phyloP scores from a whole-genome alignment of 2,797 vertebrate genomes.

The Hoplostethus mediterraneus region DNA sequence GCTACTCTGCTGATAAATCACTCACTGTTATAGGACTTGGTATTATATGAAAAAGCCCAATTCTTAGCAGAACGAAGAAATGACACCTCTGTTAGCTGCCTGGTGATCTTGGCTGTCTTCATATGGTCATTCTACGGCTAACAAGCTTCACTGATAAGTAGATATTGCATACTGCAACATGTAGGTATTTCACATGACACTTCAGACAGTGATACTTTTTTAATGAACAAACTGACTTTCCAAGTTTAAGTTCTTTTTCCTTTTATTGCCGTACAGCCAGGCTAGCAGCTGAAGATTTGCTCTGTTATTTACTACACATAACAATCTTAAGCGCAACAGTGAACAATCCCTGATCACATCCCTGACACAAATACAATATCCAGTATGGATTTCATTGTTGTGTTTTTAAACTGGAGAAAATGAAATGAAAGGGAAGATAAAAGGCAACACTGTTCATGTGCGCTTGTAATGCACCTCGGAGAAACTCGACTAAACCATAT shows the following conservation, averaged over 20 bases:
- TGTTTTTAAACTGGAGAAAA: not conserved
- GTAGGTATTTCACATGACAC: not conserved
- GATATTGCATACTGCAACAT: slow-evolving; percentile 14
- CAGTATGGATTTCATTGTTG: too few relatives aligned
- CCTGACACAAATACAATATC: not conserved
- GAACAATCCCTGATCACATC: too few relatives aligned
- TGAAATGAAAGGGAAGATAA: not conserved
- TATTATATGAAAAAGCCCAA: slow-evolving; percentile 12
- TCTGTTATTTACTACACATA: too few relatives aligned
- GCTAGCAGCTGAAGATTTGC: slow-evolving; percentile 4
- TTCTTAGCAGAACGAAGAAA: slow-evolving; percentile 21
- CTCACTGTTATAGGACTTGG: slow-evolving; percentile 38
- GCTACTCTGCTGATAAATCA: slow-evolving; percentile 64
- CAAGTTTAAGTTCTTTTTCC: not conserved
- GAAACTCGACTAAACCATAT: slow-evolving; percentile 13
- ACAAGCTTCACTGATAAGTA: slow-evolving; percentile 3
- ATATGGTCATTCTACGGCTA: slow-evolving; percentile 9
- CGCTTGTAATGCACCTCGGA: not conserved
- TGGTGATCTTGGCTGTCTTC: not conserved
- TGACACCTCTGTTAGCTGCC: slow-evolving; percentile 16
- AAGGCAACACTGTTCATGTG: not conserved
- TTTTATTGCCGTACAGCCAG: slow-evolving; percentile 12
- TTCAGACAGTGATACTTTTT: slow-evolving; percentile 8
- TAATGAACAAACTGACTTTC: slow-evolving; percentile 6
- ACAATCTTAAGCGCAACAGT: too few relatives aligned